Evolutionary conservation across 2,113 vertebrate genomes (phyloP), one percentile per base, ranked within the genome.

Genomic region (Myiozetetes cayanensis): DNA sequence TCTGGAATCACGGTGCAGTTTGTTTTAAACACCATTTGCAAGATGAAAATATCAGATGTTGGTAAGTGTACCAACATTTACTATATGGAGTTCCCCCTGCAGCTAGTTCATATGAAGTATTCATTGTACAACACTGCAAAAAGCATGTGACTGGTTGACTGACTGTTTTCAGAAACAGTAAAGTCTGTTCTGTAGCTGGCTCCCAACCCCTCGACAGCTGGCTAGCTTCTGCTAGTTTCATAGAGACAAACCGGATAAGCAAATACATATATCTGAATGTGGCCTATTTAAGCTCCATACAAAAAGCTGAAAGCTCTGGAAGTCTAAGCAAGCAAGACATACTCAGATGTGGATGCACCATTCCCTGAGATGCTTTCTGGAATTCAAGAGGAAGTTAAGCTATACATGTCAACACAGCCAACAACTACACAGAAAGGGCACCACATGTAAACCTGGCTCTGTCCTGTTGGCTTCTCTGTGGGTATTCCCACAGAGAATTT

Each of bases 121-220:
- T 85, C 61, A 65, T 72, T 21, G 7, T 10, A 44, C 1, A 1
- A 33, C 79, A 78, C 12, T 55, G 61, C 31, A 89, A 86, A 89
- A 67, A 39, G 15, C 15, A 14, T 70, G 7, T 85, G 79, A 66
- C 66, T 46, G 59, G 65, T 35, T 56, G 72, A 80, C 24, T 35
- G 59, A 17, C 37, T 79, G 61, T 66, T 93, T 80, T 85, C 82
- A 76, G 79, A 87, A 95, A 83, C 53, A 92, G 63, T 14, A 17
- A 79, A 75, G 33, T 49, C 74, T 82, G 76, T 81, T 88, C 86
- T 85, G 19, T 30, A 68, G 25, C 70, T 94, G 87, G 66, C 77
- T 91, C 43, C 33, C 62, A 75, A 76, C 47, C 33, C 47, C 80
- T 39, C 4, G 1, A 63, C 61, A 92, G 67, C 63, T 86, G 92